Evolutionary conservation across 2,888 invertebrate species (phyloP), one percentile per base, ranked within the genome.

Genomic region (Tachina fera): DNA sequence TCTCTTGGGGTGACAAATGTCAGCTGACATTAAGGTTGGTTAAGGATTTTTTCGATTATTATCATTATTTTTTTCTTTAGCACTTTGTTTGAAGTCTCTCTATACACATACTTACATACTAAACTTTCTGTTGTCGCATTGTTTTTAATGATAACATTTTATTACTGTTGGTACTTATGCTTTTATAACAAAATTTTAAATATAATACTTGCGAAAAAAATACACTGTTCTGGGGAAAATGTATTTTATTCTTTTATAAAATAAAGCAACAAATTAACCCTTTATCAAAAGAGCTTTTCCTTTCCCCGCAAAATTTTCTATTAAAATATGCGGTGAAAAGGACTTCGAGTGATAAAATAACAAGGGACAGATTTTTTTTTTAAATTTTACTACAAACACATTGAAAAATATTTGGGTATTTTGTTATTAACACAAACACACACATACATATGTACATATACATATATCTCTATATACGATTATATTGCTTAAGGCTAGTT

Each of bases 1-100:
- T 77, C 79, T 81, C 76, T 58, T 47, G 72, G 81, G 82, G 80
- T 80, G 82, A 85, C 79, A 79, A 85, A 80, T 85, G 85, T 84
- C 82, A 87, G 51, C 68, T 82, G 76, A 76, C 76, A 85, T 84
- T 83, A 85, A 84, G 56, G 56, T 81, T 68, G 60, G 76, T 56
- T 83, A 19, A 8, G 14, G 65, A 74, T 51, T n/a, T 39, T 39
- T 47, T 39, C 49, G 39, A 61, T 60, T 61, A 22, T 10, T n/a
- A 9, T 31, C 14, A 22, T 39, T 16, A 6, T 13, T 41, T 56
- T 45, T 16, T 19, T 19, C 14, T 39, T 60, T 60, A n/a, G 14
- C 14, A 60, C 13, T 60, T 58, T 31, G 9, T 58, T 22, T 10
- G 51, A 79, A 67, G 39, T 43, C 45, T 19, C 11, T 11, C 43